Conservation (phyloP, 1,140 invertebrate genomes). For the Doryteuthis pealeii region DNA sequence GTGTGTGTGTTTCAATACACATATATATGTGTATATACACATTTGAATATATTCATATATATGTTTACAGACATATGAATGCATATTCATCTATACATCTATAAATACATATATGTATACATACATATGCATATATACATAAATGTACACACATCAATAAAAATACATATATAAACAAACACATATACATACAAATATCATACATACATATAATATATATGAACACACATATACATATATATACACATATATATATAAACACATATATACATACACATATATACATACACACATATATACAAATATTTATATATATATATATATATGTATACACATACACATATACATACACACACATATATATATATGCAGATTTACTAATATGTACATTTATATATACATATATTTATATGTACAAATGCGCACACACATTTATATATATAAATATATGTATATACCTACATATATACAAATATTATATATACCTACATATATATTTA, state of each 20-base stretch:
- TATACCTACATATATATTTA: neutral
- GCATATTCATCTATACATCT: neutral
- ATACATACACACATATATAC: neutral
- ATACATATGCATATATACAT: neutral
- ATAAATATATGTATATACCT: neutral
- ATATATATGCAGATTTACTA: neutral
- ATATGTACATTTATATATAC: neutral
- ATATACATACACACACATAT: neutral
- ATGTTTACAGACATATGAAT: neutral
- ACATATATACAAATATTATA: neutral
- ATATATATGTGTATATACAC: neutral
- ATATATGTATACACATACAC: neutral
- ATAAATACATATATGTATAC: conserved; percentile 1
- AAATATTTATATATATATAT: neutral
- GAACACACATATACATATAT: neutral
- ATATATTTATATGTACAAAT: neutral
- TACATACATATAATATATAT: neutral
- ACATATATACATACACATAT: neutral
- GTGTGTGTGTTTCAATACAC: conserved; percentile 7
- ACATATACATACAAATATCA: neutral
- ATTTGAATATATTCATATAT: neutral
- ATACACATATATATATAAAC: neutral
- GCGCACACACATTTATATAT: no score
- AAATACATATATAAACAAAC: no score
- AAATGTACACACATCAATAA: neutral